A percentile compares a stretch with the other conserved stretches of the same genome.
Evolutionary conservation across 2,888 invertebrate species (phyloP).

Genomic region (Autographa pulchrina): DNA sequence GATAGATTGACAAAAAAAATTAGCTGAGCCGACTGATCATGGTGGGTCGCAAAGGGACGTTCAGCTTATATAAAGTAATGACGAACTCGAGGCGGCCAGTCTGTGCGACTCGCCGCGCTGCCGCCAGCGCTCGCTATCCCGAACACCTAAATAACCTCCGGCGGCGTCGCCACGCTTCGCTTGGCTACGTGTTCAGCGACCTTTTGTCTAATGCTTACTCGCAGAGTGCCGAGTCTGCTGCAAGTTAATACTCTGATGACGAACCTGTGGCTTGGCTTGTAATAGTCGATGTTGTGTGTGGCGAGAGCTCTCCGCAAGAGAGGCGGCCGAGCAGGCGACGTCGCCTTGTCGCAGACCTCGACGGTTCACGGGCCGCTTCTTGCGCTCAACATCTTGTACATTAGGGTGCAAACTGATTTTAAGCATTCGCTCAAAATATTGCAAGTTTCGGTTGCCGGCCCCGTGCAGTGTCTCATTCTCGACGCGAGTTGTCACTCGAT

Average conservation of each 20-base stretch:
- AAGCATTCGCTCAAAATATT: constrained; percentile 7
- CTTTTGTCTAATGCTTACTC: constrained; percentile 33
- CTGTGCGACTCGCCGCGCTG: constrained; percentile 30
- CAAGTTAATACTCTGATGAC: constrained; percentile 46
- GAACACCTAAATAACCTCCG: constrained; percentile 29
- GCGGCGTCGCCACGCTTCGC: constrained; percentile 39
- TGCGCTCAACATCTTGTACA: constrained; percentile 14
- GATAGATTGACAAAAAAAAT: constrained; percentile 24
- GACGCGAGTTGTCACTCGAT: constrained; percentile 6
- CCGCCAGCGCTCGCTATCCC: constrained; percentile 11
- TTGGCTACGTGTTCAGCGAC: constrained; percentile 42
- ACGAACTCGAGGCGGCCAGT: constrained; percentile 16
- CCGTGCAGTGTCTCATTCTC: not conserved
- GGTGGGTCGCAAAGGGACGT: constrained; percentile 33
- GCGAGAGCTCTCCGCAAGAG: constrained; percentile 24
- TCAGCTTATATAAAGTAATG: constrained; percentile 15
- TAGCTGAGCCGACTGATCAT: constrained; percentile 6
- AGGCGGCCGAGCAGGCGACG: constrained; percentile 16
- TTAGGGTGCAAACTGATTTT: constrained; percentile 21
- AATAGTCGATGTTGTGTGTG: constrained; percentile 58
- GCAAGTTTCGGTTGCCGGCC: not conserved
- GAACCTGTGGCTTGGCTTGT: constrained; percentile 67
- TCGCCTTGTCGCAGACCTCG: constrained; percentile 12
- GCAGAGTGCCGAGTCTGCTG: constrained; percentile 28
- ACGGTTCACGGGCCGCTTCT: constrained; percentile 9